These are phyloP conservation scores for Rhinella marina DNA, from an alignment of 2,797 vertebrate genomes.

Conservation along the genomic window DNA sequence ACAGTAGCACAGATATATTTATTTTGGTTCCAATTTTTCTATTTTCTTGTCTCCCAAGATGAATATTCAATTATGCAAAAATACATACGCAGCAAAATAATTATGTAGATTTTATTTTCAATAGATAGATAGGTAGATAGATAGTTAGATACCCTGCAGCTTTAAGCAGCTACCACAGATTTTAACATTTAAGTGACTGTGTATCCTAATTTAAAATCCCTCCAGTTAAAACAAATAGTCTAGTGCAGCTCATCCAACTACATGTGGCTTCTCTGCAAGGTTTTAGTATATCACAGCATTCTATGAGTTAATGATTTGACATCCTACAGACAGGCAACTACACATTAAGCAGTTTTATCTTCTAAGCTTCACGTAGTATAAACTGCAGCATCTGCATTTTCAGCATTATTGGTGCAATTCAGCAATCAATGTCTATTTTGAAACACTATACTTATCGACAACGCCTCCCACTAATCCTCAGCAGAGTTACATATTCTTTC, in stretches of 20 bases:
- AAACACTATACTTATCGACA: not conserved
- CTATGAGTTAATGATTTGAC: constrained; percentile 11
- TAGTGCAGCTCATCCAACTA: not conserved
- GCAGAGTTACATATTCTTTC: not conserved
- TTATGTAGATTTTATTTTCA: not conserved
- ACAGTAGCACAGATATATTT: not conserved
- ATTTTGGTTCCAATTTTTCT: not conserved
- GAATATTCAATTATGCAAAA: not conserved
- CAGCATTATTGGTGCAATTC: not conserved
- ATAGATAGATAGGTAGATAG: no score
- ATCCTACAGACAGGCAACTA: constrained; percentile 1
- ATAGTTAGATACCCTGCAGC: not conserved
- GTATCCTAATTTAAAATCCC: not conserved
- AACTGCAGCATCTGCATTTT: constrained; percentile 20
- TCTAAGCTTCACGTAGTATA: not conserved
- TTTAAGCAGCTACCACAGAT: not conserved
- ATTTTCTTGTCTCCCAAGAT: no score
- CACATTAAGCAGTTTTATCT: constrained; percentile 23
- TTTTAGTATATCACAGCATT: not conserved
- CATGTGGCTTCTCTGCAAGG: not conserved
- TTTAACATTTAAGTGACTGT: not conserved
- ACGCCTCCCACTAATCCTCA: not conserved
- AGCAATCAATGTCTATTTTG: constrained; percentile 25
- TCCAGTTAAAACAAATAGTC: not conserved
- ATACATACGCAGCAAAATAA: not conserved